Percentiles rank a stretch among this genome's conserved stretches.
phyloP scores from a whole-genome alignment of 2,797 vertebrate species.

The Gymnoscopelus microlampas region DNA sequence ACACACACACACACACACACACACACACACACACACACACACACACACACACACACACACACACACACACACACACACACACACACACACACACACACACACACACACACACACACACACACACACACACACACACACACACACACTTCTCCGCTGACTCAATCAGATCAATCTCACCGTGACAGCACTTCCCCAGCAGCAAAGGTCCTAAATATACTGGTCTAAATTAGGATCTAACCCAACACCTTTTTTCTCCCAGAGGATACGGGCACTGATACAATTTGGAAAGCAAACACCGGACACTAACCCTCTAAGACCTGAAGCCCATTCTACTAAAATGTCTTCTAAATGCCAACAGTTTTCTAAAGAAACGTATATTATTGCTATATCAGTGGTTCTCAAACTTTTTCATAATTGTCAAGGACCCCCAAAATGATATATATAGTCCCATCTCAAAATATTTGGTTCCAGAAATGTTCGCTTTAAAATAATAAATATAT shows the following conservation, averaged over 20 bases:
- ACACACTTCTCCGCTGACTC: slow-evolving; percentile 51
- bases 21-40: not conserved
- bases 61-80: not conserved
- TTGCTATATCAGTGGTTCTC: too few relatives aligned
- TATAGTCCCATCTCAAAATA: too few relatives aligned
- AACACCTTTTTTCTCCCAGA: slow-evolving; percentile 64
- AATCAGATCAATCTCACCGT: slow-evolving; percentile 79
- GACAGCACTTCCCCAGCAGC: slow-evolving; percentile 74
- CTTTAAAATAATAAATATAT: too few relatives aligned
- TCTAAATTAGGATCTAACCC: slow-evolving; percentile 79
- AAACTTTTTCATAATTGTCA: too few relatives aligned
- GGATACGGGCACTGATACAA: slow-evolving; percentile 56
- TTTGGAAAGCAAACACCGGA: slow-evolving; percentile 56
- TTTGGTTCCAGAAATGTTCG: too few relatives aligned
- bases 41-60: not conserved
- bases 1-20: not conserved
- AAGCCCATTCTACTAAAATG: too few relatives aligned
- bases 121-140: slow-evolving; percentile 46
- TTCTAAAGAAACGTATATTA: too few relatives aligned
- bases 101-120: not conserved
- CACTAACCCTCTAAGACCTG: too few relatives aligned
- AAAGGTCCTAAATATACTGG: slow-evolving; percentile 67
- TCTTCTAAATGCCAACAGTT: too few relatives aligned
- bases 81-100: not conserved
- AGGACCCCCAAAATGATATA: too few relatives aligned